Evolutionary conservation across 2,113 vertebrate genomes (phyloP), one percentile per base, ranked within the genome.

Genomic region (Prietella phreatophila): DNA sequence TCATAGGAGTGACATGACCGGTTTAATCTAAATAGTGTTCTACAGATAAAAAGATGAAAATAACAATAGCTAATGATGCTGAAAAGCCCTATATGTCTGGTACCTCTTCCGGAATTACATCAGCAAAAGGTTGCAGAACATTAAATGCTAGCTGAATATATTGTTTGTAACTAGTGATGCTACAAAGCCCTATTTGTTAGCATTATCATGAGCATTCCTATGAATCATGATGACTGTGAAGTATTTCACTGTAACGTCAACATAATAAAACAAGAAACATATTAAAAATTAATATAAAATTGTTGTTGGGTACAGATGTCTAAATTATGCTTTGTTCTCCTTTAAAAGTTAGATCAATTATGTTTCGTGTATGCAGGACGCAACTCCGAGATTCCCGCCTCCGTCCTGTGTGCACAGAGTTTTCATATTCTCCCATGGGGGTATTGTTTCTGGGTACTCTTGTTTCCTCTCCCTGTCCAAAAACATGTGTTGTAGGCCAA

Each of bases 81-180:
- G 30, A 17, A 58, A 58, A 81, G 79, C 79, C 30, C 19, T 58
- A 81, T 81, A 36, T 22, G 30, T 81, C 30, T 9, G 4, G 58
- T 55, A 81, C 17, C 50, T 55, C n/a, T 80, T 33, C 50, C 17
- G 17, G 56, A 56, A 56, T 80, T 56, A 80, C 78, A 33, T 80
- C 56, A 30, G 78, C 50, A 80, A 56, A 80, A 81, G 79, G 79
- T 81, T 30, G 36, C 79, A 81, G 78, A 81, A 58, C 79, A 36
- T 81, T 81, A 81, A 55, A 33, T 58, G 17, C 30, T 81, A 81
- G 79, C 79, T 11, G 79, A 81, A 81, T 3, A 82, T 82, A 82
- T 61, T 82, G 33, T 60, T 61, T 39, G 19, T 60, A 82, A 60
- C 19, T 61, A 25, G 11, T 39, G 33, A 39, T 6, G 33, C 33